phyloP scores from a whole-genome alignment of 2,797 vertebrate species.

The Pipistrellus pygmaeus region DNA sequence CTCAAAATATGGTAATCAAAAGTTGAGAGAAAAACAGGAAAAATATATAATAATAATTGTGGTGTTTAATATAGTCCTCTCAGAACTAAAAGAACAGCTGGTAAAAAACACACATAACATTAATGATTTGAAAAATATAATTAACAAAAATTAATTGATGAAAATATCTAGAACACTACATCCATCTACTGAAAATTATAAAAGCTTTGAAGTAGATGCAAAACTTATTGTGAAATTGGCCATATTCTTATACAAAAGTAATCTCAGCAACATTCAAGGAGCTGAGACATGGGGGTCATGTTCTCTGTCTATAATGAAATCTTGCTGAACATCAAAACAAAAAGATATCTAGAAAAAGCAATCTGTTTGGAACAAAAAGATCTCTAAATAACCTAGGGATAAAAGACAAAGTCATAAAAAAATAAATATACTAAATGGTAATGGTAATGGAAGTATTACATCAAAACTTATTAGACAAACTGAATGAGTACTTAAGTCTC shows the following conservation, averaged over 20 bases:
- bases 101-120: neutral
- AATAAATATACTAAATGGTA: neutral
- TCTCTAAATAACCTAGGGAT: neutral
- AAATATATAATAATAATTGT: neutral
- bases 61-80: neutral
- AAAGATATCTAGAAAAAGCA: neutral
- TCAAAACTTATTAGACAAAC: neutral
- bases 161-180: neutral
- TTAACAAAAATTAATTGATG: neutral
- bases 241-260: neutral
- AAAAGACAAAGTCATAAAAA: slow-evolving; percentile 16
- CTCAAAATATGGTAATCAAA: slow-evolving; percentile 7
- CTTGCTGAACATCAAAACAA: neutral
- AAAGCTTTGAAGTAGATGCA: neutral
- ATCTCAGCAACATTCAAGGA: neutral
- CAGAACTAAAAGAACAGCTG: neutral
- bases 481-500: neutral
- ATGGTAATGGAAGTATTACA: neutral
- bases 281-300: neutral
- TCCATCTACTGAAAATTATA: neutral
- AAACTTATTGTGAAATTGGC: neutral
- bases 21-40: neutral
- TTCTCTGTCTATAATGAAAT: neutral
- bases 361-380: neutral
- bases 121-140: slow-evolving; percentile 26